A percentile compares a stretch with the other conserved stretches of the same genome.
Conservation (phyloP, 2,113 vertebrate genomes). For the Aramus guarauna region DNA sequence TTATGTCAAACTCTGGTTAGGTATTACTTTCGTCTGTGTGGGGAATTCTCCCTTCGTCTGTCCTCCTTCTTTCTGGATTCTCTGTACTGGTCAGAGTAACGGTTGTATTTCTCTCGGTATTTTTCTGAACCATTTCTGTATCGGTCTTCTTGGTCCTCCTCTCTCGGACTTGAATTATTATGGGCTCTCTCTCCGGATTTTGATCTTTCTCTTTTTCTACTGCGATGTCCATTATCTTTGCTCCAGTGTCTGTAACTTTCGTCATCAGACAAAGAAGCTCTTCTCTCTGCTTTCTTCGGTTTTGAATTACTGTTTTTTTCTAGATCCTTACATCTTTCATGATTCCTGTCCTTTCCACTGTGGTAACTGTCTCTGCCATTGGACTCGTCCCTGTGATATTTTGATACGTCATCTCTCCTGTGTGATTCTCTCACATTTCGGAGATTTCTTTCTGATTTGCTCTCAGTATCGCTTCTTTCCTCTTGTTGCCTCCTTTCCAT, state of each 20-base stretch:
- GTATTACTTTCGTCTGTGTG: slow-evolving; percentile 70
- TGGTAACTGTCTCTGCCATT: slow-evolving; percentile 54
- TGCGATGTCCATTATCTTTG: slow-evolving; percentile 66
- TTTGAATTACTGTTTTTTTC: slow-evolving; percentile 58
- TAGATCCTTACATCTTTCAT: slow-evolving; percentile 49
- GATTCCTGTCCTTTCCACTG: slow-evolving; percentile 55
- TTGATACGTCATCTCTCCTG: slow-evolving; percentile 55
- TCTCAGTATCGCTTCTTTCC: slow-evolving; percentile 64
- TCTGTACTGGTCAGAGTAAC: slow-evolving; percentile 65
- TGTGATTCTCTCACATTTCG: slow-evolving; percentile 35
- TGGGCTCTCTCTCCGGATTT: slow-evolving; percentile 71
- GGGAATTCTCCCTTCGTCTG: slow-evolving; percentile 68
- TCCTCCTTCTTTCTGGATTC: slow-evolving; percentile 69
- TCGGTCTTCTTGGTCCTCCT: slow-evolving; percentile 34
- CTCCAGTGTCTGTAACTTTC: slow-evolving; percentile 61
- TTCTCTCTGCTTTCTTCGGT: slow-evolving; percentile 66
- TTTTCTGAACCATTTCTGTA: slow-evolving; percentile 73
- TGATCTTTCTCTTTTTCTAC: slow-evolving; percentile 68
- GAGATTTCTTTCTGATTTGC: slow-evolving; percentile 63
- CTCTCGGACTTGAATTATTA: slow-evolving; percentile 52
- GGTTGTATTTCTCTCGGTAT: slow-evolving; percentile 54
- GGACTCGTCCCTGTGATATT: slow-evolving; percentile 44
- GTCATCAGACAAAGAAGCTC: slow-evolving; percentile 71
- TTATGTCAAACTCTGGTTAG: background rate
- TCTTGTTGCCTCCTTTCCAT: slow-evolving; percentile 52